Evolutionary conservation across 2,113 vertebrate genomes (phyloP).

Genomic region (Tachuris rubrigastra): DNA sequence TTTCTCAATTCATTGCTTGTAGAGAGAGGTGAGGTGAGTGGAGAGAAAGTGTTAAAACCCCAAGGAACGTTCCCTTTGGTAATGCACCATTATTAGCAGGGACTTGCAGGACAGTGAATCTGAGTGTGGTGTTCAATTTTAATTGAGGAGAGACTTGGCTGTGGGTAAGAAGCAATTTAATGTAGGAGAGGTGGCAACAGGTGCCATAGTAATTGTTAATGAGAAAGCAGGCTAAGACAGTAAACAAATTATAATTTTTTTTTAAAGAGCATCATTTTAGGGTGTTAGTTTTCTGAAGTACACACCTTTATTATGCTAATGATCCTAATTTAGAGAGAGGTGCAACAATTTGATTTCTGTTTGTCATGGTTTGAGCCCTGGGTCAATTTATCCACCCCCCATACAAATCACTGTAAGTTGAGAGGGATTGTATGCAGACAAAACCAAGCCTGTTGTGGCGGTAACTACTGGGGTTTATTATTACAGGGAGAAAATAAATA

Average conservation of each 20-base stretch:
- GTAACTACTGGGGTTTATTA: too few species aligned
- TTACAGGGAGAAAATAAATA: too few species aligned
- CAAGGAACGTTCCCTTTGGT: background rate
- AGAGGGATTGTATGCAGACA: too few species aligned
- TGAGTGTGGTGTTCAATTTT: rapidly evolving
- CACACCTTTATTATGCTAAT: background rate
- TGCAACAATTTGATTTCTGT: background rate
- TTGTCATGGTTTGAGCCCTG: too few species aligned
- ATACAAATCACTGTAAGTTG: too few species aligned
- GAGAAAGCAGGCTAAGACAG: background rate
- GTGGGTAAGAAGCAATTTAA: background rate
- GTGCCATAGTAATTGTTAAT: background rate
- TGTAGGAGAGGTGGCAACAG: background rate
- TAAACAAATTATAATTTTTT: background rate
- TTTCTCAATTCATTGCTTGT: background rate
- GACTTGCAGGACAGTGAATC: background rate
- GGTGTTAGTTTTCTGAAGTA: background rate
- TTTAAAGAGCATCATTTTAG: background rate
- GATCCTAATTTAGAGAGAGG: background rate
- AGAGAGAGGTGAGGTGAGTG: background rate
- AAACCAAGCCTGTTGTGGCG: too few species aligned
- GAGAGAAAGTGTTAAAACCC: background rate
- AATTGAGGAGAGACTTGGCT: background rate
- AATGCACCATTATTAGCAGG: background rate
- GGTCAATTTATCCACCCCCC: too few species aligned